Evolutionary conservation across 2,797 vertebrate genomes (phyloP), one percentile per base, ranked within the genome.

Genomic region (Channa striata): DNA sequence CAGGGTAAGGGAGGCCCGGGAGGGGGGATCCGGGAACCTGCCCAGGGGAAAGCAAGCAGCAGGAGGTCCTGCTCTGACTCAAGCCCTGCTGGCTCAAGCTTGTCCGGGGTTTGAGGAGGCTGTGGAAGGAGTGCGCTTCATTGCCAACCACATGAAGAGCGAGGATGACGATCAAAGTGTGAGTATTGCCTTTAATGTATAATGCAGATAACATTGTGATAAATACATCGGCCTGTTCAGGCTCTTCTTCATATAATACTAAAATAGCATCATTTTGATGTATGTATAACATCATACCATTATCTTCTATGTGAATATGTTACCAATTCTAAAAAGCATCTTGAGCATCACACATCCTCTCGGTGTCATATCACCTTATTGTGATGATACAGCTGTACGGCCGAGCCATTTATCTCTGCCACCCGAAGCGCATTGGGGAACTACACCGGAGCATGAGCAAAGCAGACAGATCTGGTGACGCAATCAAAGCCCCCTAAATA

Each of bases 101-200:
- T 92, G 86, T 63, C 91, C 89, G 0, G 92, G 93, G 4, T 91
- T 95, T 5, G 93, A 91, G 5, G 92, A 89, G 83, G 92, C 92
- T 3, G 93, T 91, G 59, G 93, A 93, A 21, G 88, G 93, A 68
- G 93, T 93, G 11, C 93, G 91, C 78, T 95, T 93, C 86, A 93
- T 94, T 12, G 90, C 93, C 0, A 96, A 97, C 87, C 97, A 98
- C 93, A 97, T 99, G 97, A 96, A 96, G 85, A 95, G 95, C 0
- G 97, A 99, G 82, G 97, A 99, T 0, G 96, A 98, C 0, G 97
- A 99, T 72, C 97, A 97, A 91, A 99, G 97, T 0, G 97, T 99
- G 84, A 97, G 97, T 96, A 68, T 74, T 34, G 11, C 30, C n/a
- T n/a, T n/a, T n/a, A n/a, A n/a, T n/a, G n/a, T n/a, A n/a, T n/a